Base-by-base conservation (phyloP, 2,113 vertebrate genomes). In the Charadrius vociferus region DNA sequence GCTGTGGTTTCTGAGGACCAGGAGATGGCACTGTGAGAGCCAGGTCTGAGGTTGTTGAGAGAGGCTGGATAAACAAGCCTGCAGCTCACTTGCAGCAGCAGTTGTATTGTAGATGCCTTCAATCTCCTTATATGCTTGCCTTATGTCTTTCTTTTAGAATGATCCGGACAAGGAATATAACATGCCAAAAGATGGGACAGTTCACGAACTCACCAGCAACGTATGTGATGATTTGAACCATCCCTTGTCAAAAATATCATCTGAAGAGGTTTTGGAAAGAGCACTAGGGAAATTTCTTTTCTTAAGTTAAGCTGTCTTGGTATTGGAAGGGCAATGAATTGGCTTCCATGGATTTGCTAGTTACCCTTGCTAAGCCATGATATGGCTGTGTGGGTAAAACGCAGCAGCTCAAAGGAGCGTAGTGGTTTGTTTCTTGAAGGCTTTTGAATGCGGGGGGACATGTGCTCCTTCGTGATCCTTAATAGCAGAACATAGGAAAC, bases 151-250 rank as follows among this genome's bases (percentile, higher is more conserved):
- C 59, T 92, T 34, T 34, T 93, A 99, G 99, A 99, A 99, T 12
- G 99, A 99, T 86, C 99, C 99, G 0, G 99, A 99, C 95, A 99
- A 99, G 81, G 99, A 99, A 58, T 99, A 99, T 97, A 99, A 99
- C 98, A 99, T 99, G 99, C 99, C 99, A 43, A 99, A 99, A 95
- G 99, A 99, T 6, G 99, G 99, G 49, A 99, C 99, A 0, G 99
- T 99, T 39, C 99, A 99, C 0, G 99, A 99, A 53, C 98, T 99
- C 96, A 99, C 99, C 82, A 99, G 99, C 98, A 99, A 99, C 0
- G 99, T 99, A 98, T 7, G 99, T 98, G 93, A 30, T 58, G 34
- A n/a, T 86, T 93, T 71, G 43, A 84, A 65, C 61, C 56, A 49
- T 55, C 12, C 20, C 58, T 41, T 91, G 37, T 84, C 72, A 56